Evolutionary conservation across 1,140 invertebrate genomes (phyloP), one percentile per base, ranked within the genome.

Genomic region (Lepidurus arcticus): DNA sequence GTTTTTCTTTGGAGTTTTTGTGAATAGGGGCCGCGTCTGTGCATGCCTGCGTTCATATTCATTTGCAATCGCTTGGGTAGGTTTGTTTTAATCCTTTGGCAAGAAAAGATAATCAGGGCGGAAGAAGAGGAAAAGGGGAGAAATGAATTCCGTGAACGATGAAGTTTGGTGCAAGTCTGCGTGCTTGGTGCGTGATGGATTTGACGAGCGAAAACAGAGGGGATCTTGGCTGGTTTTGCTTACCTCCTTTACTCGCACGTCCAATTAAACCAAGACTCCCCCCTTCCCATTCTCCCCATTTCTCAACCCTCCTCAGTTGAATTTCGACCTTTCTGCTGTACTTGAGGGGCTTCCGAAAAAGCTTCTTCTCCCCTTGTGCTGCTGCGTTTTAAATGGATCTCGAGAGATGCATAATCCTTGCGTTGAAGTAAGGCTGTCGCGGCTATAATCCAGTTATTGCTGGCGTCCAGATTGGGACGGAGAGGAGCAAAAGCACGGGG

Each of bases 61-160:
- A 65, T 65, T 65, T 65, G 53, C 16, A 21, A 65, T 65, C 53
- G 53, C 16, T 65, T 65, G 53, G 53, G 5, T 65, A 21, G 53
- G 53, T 65, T 65, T 65, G 53, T 65, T 65, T 65, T 65, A 65
- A 65, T 65, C 53, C 53, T 65, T 65, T 21, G 0, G 53, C 21
- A 65, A 65, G n/a, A 65, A 65, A 65, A 65, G 53, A 65, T 65
- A 65, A 65, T 65, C 53, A 65, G n/a, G 53, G 53, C 53, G n/a
- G 53, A 65, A 65, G 53, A 21, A 65, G 53, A 21, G 53, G 21
- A 65, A 65, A 65, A 13, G 53, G 21, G 53, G 53, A 13, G 53
- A n/a, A 65, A 65, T 65, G 53, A n/a, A 65, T 65, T 13, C 53
- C 53, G 53, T 65, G 53, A 65, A 65, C 53, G 53, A 65, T 65